phyloP scores from a whole-genome alignment of 2,888 invertebrate genomes.

The Sabatieria punctata region DNA sequence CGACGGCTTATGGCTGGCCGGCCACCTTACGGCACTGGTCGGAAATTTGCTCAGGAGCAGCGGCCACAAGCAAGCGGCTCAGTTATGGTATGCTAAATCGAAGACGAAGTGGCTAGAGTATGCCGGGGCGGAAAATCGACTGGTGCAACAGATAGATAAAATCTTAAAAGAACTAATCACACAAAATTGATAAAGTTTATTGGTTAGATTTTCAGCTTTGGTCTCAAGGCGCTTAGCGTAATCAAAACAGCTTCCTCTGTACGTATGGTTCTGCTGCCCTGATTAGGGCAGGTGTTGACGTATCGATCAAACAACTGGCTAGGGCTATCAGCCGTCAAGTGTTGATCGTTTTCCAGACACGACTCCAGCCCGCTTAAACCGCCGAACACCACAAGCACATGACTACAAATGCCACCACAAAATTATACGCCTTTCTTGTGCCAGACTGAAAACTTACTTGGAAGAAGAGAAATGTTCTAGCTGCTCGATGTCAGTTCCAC shows the following conservation, averaged over 20 bases:
- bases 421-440: background rate
- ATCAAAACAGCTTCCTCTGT: constrained; percentile 48
- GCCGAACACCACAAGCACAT: constrained; percentile 79
- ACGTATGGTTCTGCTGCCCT: constrained; percentile 82
- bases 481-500: constrained; percentile 53
- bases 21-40: no score
- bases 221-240: constrained; percentile 12
- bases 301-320: constrained; percentile 69
- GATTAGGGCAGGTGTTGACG: constrained; percentile 71
- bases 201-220: constrained; percentile 7
- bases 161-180: no score
- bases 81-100: no score
- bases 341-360: constrained; percentile 61
- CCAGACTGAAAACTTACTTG: constrained; percentile 24
- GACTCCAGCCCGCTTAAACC: constrained; percentile 79
- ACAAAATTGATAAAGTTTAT: no score
- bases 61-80: no score
- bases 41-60: no score
- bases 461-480: constrained; percentile 34
- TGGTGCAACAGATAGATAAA: no score
- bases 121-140: no score
- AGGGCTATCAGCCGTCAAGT: constrained; percentile 52
- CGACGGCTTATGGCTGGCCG: no score
- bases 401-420: constrained; percentile 39
- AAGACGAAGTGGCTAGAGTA: no score